A percentile compares a stretch with the other conserved stretches of the same genome.
phyloP scores from a whole-genome alignment of 2,113 vertebrate species.

The Coturnix japonica region DNA sequence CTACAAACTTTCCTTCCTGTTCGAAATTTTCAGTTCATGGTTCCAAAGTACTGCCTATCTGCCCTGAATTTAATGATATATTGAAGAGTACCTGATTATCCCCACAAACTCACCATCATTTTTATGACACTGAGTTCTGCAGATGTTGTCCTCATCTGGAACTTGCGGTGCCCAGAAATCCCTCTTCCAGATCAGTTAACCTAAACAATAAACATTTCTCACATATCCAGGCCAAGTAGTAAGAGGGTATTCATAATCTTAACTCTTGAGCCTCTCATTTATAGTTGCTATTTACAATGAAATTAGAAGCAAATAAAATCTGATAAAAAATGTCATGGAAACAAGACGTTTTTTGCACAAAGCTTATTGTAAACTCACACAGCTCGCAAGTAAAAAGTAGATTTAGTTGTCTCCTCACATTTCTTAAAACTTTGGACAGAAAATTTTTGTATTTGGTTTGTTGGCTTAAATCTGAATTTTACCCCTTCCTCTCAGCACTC shows the following conservation, averaged over 20 bases:
- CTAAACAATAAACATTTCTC: neutral
- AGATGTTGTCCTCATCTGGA: neutral
- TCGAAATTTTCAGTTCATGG: neutral
- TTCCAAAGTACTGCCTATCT: neutral
- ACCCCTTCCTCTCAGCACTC: fast-evolving
- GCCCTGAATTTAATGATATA: neutral
- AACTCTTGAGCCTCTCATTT: neutral
- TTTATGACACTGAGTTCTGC: neutral
- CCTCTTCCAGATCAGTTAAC: neutral
- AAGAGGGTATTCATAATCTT: neutral
- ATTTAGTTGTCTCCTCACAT: neutral
- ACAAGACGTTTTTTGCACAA: neutral
- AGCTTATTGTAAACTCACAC: neutral
- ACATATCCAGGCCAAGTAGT: neutral
- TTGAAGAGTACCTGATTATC: neutral
- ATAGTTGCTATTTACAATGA: neutral
- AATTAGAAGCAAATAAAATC: neutral
- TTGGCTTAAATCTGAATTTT: neutral
- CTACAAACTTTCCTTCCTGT: neutral
- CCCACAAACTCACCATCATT: neutral
- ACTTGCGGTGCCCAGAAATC: neutral
- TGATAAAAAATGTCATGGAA: neutral
- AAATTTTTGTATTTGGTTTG: neutral
- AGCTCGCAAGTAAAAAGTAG: neutral
- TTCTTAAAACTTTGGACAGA: neutral